phyloP scores from a whole-genome alignment of 2,888 invertebrate genomes.

The Salticus scenicus region DNA sequence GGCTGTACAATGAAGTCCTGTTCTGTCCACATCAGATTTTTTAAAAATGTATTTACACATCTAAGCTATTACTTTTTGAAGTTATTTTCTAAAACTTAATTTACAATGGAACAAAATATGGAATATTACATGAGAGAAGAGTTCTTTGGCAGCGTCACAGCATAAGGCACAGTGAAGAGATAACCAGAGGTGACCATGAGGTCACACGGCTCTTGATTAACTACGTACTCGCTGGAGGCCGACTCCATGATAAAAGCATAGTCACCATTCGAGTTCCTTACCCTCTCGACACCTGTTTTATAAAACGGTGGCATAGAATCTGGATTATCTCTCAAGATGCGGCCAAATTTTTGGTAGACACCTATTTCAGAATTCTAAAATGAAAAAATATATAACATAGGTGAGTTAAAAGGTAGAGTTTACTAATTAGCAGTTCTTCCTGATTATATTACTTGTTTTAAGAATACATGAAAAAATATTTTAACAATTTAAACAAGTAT shows the following conservation, averaged over 20 bases:
- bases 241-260: constrained; percentile 49
- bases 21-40: too few species aligned
- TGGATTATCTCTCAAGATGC: constrained; percentile 23
- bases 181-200: constrained; percentile 22
- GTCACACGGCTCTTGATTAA: constrained; percentile 37
- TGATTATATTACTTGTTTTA: too few species aligned
- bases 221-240: neutral
- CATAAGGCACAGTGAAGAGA: constrained; percentile 20
- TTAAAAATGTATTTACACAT: too few species aligned
- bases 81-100: too few species aligned
- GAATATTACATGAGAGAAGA: constrained; percentile 38
- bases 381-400: too few species aligned
- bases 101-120: too few species aligned
- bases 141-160: constrained; percentile 11
- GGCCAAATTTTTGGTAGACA: constrained; percentile 24
- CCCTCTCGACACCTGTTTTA: constrained; percentile 14
- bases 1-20: too few species aligned
- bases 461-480: too few species aligned
- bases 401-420: too few species aligned
- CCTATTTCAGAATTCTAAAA: constrained; percentile 40
- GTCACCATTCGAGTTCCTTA: constrained; percentile 6
- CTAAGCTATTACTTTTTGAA: too few species aligned
- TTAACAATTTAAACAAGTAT: too few species aligned
- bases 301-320: neutral
- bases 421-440: too few species aligned